Base-by-base conservation (phyloP, 2,888 invertebrate genomes). In the Caenorhabditis angaria region DNA sequence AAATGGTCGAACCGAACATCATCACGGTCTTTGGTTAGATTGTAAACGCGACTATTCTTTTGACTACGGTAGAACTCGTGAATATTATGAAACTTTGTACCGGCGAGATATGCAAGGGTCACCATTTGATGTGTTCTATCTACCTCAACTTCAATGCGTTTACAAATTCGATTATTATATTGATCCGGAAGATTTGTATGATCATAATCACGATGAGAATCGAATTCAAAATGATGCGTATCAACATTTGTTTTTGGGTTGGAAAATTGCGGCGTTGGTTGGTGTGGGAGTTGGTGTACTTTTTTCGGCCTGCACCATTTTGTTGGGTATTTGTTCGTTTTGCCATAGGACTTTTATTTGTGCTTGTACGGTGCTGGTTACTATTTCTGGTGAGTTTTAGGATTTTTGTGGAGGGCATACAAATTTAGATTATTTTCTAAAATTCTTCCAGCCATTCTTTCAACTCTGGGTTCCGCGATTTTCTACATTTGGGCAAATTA, bases 151-250 rank as follows among this genome's bases (percentile, higher is more conserved):
- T 22, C 77, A 81, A 66, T 86, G 86, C 57, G 84, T 86, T 24
- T 86, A 85, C 64, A 86, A 86, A 65, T 86, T 86, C 67, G 86
- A 86, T 70, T 86, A 84, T 55, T 86, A 84, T 77, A 80, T 86
- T 65, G 86, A 86, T 72, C 83, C 81, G 47, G 84, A 86, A 56
- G 86, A 86, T 77, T 80, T 85, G 57, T 86, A 87, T 64, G 86
- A 86, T 61, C 86, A 85, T 70, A 83, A 85, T 64, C 86, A 86
- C 70, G 86, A 86, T 74, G 86, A 86, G 60, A 86, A 86, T 66
- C 76, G 85, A 10, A 75, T 86, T 32, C 82, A 83, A 60, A 85
- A 85, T 53, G 86, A 86, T 57, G 85, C 86, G 27, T 84, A 86
- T 74, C 86, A 86, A 51, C 86, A 86, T 58, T 73, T 85, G n/a